Evolutionary conservation across 2,888 invertebrate species (phyloP).

Genomic region (Drosophila villosipedis): DNA sequence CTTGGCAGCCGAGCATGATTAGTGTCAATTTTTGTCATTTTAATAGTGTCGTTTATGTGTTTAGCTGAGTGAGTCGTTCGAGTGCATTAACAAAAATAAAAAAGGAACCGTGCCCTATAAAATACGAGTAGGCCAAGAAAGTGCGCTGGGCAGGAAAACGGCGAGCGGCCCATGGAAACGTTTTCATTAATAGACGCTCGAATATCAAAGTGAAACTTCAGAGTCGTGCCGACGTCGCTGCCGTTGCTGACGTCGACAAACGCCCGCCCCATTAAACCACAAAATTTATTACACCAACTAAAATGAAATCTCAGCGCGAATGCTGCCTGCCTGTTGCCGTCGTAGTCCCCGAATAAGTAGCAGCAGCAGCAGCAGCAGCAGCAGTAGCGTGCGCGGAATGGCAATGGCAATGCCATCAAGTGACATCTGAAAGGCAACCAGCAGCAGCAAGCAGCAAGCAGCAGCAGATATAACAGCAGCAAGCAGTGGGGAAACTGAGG

Average conservation of each 20-base stretch:
- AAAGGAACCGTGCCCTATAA: conserved; percentile 68
- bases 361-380: background rate
- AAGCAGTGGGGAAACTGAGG: conserved; percentile 4
- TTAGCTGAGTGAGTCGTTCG: conserved; percentile 52
- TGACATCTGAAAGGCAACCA: conserved; percentile 66
- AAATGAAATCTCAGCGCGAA: conserved; percentile 77
- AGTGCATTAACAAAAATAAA: conserved; percentile 60
- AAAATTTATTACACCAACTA: conserved; percentile 84
- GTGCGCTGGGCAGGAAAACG: conserved; percentile 37
- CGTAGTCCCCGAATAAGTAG: background rate
- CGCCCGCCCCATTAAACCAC: conserved; percentile 84
- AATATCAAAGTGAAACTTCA: conserved; percentile 79
- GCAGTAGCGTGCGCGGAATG: conserved; percentile 42
- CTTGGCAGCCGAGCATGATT: conserved; percentile 72
- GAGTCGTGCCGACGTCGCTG: conserved; percentile 60
- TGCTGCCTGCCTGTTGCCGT: conserved; percentile 20
- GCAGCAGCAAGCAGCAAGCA: conserved; percentile 25
- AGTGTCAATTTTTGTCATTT: conserved; percentile 80
- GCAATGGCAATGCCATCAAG: conserved; percentile 58
- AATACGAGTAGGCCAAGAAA: conserved; percentile 60
- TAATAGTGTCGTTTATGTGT: conserved; percentile 71
- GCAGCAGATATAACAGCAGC: background rate
- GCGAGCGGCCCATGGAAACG: conserved; percentile 49
- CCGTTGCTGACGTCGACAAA: conserved; percentile 61
- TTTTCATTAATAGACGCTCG: conserved; percentile 79